Percentiles rank a stretch among this genome's conserved stretches.
Evolutionary conservation across 2,113 vertebrate species (phyloP).

Genomic region (Arothron firmamentum): DNA sequence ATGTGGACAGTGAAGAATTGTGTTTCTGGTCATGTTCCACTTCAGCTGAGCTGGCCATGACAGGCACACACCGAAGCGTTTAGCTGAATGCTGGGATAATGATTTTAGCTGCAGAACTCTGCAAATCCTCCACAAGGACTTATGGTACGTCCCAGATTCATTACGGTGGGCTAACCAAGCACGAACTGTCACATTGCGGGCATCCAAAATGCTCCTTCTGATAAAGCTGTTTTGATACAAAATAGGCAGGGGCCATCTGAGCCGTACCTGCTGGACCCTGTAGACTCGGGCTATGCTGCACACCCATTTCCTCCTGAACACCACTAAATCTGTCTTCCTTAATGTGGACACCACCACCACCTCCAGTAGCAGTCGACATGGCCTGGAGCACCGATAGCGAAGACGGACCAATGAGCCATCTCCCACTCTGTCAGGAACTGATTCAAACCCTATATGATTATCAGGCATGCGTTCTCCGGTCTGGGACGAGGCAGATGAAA

Average conservation of each 20-base stretch:
- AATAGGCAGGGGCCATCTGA: slow-evolving; percentile 81
- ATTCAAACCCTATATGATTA: slow-evolving; percentile 80
- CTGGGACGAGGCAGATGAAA: slow-evolving; percentile 59
- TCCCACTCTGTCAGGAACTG: slow-evolving; percentile 75
- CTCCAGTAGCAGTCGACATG: slow-evolving; percentile 81
- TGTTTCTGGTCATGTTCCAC: slow-evolving; percentile 76
- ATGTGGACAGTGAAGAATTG: slow-evolving; percentile 76
- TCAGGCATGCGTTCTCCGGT: slow-evolving; percentile 33
- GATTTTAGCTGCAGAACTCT: slow-evolving; percentile 74
- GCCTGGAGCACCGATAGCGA: slow-evolving; percentile 80
- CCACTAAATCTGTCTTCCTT: slow-evolving; percentile 73
- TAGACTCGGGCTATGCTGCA: slow-evolving; percentile 60
- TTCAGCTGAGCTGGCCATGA: slow-evolving; percentile 82
- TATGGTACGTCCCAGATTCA: slow-evolving; percentile 57
- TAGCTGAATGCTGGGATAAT: slow-evolving; percentile 74
- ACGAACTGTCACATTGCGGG: slow-evolving; percentile 75
- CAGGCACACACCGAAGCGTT: slow-evolving; percentile 77
- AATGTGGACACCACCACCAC: slow-evolving; percentile 80
- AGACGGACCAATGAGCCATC: slow-evolving; percentile 77
- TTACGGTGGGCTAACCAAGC: slow-evolving; percentile 79
- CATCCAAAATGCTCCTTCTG: slow-evolving; percentile 74
- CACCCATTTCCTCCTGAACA: slow-evolving; percentile 85
- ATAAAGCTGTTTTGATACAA: slow-evolving; percentile 79
- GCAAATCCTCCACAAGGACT: slow-evolving; percentile 71
- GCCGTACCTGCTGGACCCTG: slow-evolving; percentile 71